These are phyloP conservation scores for Chaenodraco wilsoni DNA, from an alignment of 2,797 vertebrate genomes.

Conservation along the genomic window DNA sequence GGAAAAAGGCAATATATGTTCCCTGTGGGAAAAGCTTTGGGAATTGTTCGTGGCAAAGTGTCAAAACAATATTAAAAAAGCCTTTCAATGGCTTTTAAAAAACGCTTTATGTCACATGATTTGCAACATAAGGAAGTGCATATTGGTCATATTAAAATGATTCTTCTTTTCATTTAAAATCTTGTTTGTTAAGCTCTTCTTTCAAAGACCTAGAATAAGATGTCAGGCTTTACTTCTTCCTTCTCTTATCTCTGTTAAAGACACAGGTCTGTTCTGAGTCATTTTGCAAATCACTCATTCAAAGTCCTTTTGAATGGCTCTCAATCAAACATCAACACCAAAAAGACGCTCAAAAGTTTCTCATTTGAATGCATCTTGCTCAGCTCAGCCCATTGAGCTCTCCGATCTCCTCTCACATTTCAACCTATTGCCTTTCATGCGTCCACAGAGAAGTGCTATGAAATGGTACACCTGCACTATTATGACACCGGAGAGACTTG, in stretches of 20 bases:
- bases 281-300: not conserved
- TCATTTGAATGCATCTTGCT: not conserved
- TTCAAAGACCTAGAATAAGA: not conserved
- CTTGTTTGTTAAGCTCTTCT: not conserved
- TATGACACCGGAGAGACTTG: constrained; percentile 88
- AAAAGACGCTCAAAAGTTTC: not conserved
- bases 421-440: constrained; percentile 49
- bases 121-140: not conserved
- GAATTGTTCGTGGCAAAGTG: not conserved
- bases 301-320: not conserved
- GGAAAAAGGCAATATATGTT: no score
- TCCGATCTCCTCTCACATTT: constrained; percentile 55
- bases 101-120: not conserved
- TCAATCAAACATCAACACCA: not conserved
- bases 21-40: not conserved
- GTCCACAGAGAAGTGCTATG: constrained; percentile 90
- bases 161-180: not conserved
- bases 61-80: not conserved
- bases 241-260: not conserved
- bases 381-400: constrained; percentile 33
- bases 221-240: not conserved
- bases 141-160: not conserved
- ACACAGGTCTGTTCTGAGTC: not conserved
- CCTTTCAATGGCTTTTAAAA: not conserved
- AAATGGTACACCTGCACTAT: constrained; percentile 84